A percentile compares a stretch with the other conserved stretches of the same genome.
These are phyloP conservation scores for Anticlea derivata DNA, from an alignment of 2,888 invertebrate genomes.

Conservation along the genomic window DNA sequence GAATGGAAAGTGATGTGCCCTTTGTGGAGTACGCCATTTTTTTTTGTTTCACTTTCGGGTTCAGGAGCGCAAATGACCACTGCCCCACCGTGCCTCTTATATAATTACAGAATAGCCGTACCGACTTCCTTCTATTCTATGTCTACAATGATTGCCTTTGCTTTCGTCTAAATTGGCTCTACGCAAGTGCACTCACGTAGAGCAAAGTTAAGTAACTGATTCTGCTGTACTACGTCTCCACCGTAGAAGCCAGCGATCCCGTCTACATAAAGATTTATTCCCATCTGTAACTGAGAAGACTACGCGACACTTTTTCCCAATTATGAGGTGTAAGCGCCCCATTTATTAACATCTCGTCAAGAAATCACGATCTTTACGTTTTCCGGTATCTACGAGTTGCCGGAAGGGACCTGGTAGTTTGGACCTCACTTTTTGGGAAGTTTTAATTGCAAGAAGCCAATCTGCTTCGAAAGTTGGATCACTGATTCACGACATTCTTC, in stretches of 20 bases:
- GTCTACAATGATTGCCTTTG: too few relatives aligned
- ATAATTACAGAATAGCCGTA: too few relatives aligned
- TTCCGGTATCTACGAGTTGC: constrained; percentile 27
- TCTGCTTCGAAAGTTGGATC: constrained; percentile 21
- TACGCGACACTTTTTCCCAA: constrained; percentile 82
- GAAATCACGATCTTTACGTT: constrained; percentile 61
- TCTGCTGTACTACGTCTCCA: constrained; percentile 3
- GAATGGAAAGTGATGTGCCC: too few relatives aligned
- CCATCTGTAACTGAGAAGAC: constrained; percentile 80
- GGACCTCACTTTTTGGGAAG: constrained; percentile 35
- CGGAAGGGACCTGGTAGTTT: constrained; percentile 24
- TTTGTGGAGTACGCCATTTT: too few relatives aligned
- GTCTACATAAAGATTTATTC: constrained; percentile 82
- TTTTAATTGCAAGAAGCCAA: constrained; percentile 50
- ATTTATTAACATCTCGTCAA: constrained; percentile 81
- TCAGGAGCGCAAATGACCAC: too few relatives aligned
- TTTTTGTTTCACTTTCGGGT: too few relatives aligned
- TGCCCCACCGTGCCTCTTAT: too few relatives aligned
- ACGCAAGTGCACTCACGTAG: not conserved
- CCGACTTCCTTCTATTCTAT: too few relatives aligned
- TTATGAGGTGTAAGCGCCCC: constrained; percentile 79
- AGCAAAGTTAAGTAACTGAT: constrained; percentile 7
- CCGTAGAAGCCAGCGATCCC: constrained; percentile 51
- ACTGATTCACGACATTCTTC: too few relatives aligned
- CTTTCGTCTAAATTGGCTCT: not conserved